Conservation (phyloP, 1,140 invertebrate species). For the Panagrolaimus sp. region DNA sequence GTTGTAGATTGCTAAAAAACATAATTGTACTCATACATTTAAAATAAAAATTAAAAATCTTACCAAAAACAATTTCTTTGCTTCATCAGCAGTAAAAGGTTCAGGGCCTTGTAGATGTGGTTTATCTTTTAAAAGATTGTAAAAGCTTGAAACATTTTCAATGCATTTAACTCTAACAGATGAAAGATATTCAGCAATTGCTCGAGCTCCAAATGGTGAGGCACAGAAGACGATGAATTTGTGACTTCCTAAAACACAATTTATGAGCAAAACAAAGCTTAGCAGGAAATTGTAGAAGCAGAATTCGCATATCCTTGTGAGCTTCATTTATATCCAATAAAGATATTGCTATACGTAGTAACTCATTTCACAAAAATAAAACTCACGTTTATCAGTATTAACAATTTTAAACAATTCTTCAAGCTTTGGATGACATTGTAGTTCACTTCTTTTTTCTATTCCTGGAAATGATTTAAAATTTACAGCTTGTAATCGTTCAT, state of each 20-base stretch:
- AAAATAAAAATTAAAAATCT: neutral
- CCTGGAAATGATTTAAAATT: neutral
- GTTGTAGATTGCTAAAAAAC: neutral
- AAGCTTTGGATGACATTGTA: conserved; percentile 2
- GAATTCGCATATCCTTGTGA: too few relatives aligned
- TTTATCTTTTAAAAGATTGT: neutral
- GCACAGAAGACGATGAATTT: conserved; percentile 1
- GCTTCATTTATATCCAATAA: too few relatives aligned
- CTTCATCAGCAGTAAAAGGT: neutral
- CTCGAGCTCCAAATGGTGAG: neutral
- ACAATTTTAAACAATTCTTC: neutral
- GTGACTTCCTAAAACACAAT: neutral
- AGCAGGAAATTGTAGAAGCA: too few relatives aligned
- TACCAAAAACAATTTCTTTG: neutral
- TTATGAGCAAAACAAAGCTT: too few relatives aligned
- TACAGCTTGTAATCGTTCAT: neutral
- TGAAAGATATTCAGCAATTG: neutral
- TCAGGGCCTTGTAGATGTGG: neutral
- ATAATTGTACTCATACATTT: neutral
- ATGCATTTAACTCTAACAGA: neutral
- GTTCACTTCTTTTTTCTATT: neutral
- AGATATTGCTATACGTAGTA: too few relatives aligned
- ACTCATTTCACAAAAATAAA: neutral
- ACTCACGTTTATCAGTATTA: neutral
- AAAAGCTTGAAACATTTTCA: neutral